Evolutionary conservation across 1,140 invertebrate species (phyloP).

Genomic region (Agrypnia vestita): DNA sequence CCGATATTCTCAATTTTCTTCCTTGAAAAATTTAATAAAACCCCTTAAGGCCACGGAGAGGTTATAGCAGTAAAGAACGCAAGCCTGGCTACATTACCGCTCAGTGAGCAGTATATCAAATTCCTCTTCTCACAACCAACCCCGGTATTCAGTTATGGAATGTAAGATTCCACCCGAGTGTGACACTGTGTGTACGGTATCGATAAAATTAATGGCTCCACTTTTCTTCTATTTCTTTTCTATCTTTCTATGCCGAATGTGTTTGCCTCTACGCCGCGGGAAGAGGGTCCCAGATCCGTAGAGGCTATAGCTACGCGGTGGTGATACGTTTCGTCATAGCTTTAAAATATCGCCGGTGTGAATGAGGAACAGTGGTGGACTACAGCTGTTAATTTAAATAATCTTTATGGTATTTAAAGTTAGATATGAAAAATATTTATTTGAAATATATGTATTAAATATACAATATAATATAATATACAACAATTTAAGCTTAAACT

Average conservation of each 20-base stretch:
- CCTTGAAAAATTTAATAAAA: constrained; percentile 12
- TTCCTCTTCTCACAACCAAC: constrained; percentile 43
- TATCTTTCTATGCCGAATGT: constrained; percentile 61
- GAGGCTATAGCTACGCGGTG: constrained; percentile 1
- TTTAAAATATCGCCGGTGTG: constrained; percentile 48
- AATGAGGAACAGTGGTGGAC: constrained; percentile 41
- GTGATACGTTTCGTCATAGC: constrained; percentile 53
- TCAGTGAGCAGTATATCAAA: constrained; percentile 59
- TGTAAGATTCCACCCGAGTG: constrained; percentile 53
- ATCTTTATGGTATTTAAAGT: constrained; percentile 5
- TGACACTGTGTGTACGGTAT: constrained; percentile 61
- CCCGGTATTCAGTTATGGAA: constrained; percentile 55
- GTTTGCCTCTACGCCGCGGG: constrained; percentile 19
- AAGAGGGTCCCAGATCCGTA: constrained; percentile 19
- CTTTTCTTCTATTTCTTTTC: constrained; percentile 62
- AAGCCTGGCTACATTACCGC: constrained; percentile 32
- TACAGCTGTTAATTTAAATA: not conserved
- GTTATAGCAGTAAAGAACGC: constrained; percentile 45
- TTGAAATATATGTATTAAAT: too few species aligned
- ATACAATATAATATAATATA: too few species aligned
- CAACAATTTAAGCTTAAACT: too few species aligned
- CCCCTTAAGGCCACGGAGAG: not conserved
- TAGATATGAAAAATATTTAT: too few species aligned
- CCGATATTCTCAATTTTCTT: not conserved
- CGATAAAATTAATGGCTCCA: constrained; percentile 62